Conservation (phyloP, 2,888 invertebrate species). For the Macaria notata region DNA sequence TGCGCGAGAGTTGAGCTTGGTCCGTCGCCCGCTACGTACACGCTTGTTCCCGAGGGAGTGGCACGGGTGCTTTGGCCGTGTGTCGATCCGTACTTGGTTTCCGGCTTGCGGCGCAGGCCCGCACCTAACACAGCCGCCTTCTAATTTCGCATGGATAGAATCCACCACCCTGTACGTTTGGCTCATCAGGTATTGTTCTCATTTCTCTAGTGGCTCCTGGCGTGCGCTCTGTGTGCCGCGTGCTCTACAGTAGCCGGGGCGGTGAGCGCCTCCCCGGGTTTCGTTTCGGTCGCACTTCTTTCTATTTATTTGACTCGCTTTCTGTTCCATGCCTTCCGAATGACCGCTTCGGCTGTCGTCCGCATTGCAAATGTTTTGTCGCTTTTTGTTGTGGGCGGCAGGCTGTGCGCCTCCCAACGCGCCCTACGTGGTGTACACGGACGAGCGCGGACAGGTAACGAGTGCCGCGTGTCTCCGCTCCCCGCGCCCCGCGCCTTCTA, state of each 20-base stretch:
- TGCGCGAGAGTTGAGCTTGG: constrained; percentile 77
- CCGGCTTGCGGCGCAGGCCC: constrained; percentile 77
- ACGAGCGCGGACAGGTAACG: constrained; percentile 97
- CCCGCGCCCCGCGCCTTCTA: constrained; percentile 28
- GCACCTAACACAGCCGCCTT: constrained; percentile 81
- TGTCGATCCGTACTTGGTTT: constrained; percentile 72
- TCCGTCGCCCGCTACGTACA: constrained; percentile 81
- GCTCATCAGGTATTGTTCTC: constrained; percentile 81
- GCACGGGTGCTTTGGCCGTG: constrained; percentile 79
- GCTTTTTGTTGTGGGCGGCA: constrained; percentile 77
- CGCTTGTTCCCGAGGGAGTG: constrained; percentile 76
- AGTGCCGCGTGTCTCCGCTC: constrained; percentile 63
- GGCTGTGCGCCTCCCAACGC: constrained; percentile 92
- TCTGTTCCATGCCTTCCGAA: constrained; percentile 83
- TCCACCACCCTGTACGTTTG: constrained; percentile 81
- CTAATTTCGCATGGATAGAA: constrained; percentile 81
- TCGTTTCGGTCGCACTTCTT: constrained; percentile 72
- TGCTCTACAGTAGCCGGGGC: constrained; percentile 67
- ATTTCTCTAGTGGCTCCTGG: constrained; percentile 77
- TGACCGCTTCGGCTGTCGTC: constrained; percentile 80
- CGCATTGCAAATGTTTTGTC: constrained; percentile 76
- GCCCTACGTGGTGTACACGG: constrained; percentile 97
- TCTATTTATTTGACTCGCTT: constrained; percentile 80
- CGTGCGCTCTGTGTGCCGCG: constrained; percentile 77
- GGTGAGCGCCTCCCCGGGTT: constrained; percentile 60